A percentile compares a stretch with the other conserved stretches of the same genome.
These are phyloP conservation scores for Chloroclystis v-ata DNA, from an alignment of 2,888 invertebrate species.

Conservation along the genomic window DNA sequence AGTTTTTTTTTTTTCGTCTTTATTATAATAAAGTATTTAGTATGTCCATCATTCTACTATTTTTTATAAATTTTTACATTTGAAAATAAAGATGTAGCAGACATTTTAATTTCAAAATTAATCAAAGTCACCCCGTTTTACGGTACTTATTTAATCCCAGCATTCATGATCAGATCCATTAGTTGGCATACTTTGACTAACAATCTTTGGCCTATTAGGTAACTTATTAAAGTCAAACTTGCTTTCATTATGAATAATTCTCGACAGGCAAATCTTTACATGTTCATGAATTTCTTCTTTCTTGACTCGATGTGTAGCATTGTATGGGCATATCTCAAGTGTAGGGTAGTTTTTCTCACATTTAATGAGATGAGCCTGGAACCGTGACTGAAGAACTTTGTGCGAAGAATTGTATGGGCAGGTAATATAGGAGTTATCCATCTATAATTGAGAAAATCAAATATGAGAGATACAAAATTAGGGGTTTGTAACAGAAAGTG, in stretches of 20 bases:
- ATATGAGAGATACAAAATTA: no score
- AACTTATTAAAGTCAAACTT: conserved; percentile 12
- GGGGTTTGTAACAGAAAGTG: no score
- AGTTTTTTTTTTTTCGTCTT: no score
- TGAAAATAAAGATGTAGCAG: no score
- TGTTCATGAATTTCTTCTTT: conserved; percentile 50
- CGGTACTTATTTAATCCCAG: no score
- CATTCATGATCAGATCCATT: neutral
- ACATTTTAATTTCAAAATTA: no score
- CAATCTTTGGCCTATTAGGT: conserved; percentile 24
- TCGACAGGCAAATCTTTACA: conserved; percentile 34
- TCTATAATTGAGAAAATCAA: conserved; percentile 26
- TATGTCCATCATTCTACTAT: no score
- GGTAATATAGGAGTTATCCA: conserved; percentile 49
- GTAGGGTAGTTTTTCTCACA: conserved; percentile 68
- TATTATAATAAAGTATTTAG: no score
- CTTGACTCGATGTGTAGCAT: conserved; percentile 69
- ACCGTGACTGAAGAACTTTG: conserved; percentile 63
- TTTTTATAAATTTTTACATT: no score
- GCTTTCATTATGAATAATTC: conserved; percentile 24
- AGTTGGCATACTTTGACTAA: neutral
- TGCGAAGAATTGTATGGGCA: conserved; percentile 78
- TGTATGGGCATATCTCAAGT: conserved; percentile 73
- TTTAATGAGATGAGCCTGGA: conserved; percentile 76
- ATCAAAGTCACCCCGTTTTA: no score